Evolutionary conservation across 2,888 invertebrate species (phyloP).

Genomic region (Dryobotodes eremita): DNA sequence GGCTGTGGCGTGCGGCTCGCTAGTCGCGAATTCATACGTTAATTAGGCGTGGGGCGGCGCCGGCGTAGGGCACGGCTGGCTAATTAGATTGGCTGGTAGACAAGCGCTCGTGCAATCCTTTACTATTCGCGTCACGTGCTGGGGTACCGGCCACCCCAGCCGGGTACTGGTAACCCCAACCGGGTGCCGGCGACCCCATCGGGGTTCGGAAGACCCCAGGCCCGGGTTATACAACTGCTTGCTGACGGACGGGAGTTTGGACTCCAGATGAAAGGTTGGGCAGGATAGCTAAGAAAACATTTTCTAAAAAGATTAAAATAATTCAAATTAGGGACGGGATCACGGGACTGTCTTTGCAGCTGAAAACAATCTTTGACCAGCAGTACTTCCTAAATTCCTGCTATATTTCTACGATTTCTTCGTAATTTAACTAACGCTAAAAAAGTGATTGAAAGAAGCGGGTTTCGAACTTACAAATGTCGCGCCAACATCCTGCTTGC

Average conservation of each 20-base stretch:
- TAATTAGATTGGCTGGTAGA: constrained; percentile 52
- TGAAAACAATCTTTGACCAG: not conserved
- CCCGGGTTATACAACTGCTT: not conserved
- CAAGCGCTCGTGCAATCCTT: constrained; percentile 8
- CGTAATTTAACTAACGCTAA: not conserved
- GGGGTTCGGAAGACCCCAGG: not conserved
- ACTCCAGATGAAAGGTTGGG: not conserved
- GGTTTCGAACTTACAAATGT: not conserved
- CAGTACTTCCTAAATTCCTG: not conserved
- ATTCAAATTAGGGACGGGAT: not conserved
- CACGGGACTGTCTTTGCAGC: not conserved
- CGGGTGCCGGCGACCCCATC: not conserved
- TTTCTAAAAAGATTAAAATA: not conserved
- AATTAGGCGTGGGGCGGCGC: constrained; percentile 52
- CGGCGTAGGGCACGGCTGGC: constrained; percentile 47
- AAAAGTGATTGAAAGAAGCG: not conserved
- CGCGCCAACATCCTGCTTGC: not conserved
- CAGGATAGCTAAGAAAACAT: not conserved
- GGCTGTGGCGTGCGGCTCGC: not conserved
- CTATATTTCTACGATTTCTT: not conserved
- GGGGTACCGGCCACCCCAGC: not conserved
- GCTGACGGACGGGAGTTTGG: not conserved
- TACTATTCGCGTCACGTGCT: constrained; percentile 16
- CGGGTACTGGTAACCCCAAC: not conserved
- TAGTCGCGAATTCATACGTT: constrained; percentile 59